These are phyloP conservation scores for Drosophila carrolli DNA, from an alignment of 1,140 invertebrate genomes.

Conservation along the genomic window DNA sequence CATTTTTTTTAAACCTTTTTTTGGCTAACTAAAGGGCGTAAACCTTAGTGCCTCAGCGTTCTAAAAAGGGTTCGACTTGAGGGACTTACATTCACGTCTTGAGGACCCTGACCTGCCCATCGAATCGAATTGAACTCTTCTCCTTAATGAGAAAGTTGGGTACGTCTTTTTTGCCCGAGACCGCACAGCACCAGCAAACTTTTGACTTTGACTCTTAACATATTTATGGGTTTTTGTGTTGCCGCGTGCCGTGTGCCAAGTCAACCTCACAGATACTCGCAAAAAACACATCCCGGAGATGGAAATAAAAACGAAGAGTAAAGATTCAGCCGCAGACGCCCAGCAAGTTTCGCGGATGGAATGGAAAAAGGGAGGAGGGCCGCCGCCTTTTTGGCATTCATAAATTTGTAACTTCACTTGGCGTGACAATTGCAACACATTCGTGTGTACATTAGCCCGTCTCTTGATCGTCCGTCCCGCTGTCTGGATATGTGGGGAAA, in stretches of 20 bases:
- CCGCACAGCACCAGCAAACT: conserved; percentile 62
- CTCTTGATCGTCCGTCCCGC: conserved; percentile 53
- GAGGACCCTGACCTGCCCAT: conserved; percentile 44
- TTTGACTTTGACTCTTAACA: conserved; percentile 80
- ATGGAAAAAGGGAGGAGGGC: conserved; percentile 21
- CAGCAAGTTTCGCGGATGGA: conserved; percentile 29
- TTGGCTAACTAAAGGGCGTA: background rate
- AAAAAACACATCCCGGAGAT: conserved; percentile 10
- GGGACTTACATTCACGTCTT: background rate
- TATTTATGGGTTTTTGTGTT: conserved; percentile 78
- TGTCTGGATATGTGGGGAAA: conserved; percentile 64
- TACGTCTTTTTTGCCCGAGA: conserved; percentile 30
- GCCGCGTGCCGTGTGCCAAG: conserved; percentile 70
- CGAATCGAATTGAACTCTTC: conserved; percentile 61
- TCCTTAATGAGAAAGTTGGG: conserved; percentile 73
- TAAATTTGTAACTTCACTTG: conserved; percentile 84
- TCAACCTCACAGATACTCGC: conserved; percentile 43
- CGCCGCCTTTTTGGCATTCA: conserved; percentile 79
- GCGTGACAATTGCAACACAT: conserved; percentile 84
- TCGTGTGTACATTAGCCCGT: conserved; percentile 80
- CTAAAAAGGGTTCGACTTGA: background rate
- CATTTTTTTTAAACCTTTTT: background rate
- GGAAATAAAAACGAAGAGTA: background rate
- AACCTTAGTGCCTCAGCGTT: background rate
- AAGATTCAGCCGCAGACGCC: conserved; percentile 25